Percentiles rank a stretch among this genome's conserved stretches.
phyloP scores from a whole-genome alignment of 2,113 vertebrate genomes.

The Puma concolor region DNA sequence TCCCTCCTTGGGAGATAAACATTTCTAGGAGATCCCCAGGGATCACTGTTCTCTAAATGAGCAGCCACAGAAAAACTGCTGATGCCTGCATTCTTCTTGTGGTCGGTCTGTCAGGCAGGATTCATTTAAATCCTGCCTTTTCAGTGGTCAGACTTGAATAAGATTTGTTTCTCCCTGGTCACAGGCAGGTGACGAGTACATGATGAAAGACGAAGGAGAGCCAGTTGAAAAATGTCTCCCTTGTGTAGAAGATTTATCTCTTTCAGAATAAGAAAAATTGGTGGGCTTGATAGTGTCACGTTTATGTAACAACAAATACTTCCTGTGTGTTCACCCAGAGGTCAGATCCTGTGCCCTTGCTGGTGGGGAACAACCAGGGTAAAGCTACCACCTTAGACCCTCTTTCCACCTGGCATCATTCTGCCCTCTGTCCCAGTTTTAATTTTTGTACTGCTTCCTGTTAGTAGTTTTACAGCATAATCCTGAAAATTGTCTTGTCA shows the following conservation, averaged over 20 bases:
- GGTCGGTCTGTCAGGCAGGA: not conserved
- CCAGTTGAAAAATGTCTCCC: not conserved
- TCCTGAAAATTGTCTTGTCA: constrained; percentile 13
- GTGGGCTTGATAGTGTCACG: not conserved
- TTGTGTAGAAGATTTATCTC: not conserved
- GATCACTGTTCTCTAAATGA: not conserved
- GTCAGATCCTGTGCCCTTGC: not conserved
- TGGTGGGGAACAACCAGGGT: not conserved
- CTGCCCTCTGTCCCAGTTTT: not conserved
- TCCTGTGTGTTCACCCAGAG: not conserved
- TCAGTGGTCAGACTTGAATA: not conserved
- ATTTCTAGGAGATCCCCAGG: constrained; percentile 1
- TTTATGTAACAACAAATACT: not conserved
- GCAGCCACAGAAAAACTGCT: not conserved
- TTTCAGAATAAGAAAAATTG: constrained; percentile 6
- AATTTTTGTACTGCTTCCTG: not conserved
- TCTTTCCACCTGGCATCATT: not conserved
- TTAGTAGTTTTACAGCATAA: not conserved
- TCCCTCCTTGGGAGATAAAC: not conserved
- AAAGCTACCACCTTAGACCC: not conserved
- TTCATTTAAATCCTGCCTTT: constrained; percentile 37
- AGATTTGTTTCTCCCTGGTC: constrained; percentile 23
- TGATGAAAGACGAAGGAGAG: not conserved
- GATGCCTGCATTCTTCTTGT: not conserved
- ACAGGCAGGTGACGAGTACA: not conserved